Evolutionary conservation across 2,888 invertebrate genomes (phyloP), one percentile per base, ranked within the genome.

Genomic region (Drosophila putrida): DNA sequence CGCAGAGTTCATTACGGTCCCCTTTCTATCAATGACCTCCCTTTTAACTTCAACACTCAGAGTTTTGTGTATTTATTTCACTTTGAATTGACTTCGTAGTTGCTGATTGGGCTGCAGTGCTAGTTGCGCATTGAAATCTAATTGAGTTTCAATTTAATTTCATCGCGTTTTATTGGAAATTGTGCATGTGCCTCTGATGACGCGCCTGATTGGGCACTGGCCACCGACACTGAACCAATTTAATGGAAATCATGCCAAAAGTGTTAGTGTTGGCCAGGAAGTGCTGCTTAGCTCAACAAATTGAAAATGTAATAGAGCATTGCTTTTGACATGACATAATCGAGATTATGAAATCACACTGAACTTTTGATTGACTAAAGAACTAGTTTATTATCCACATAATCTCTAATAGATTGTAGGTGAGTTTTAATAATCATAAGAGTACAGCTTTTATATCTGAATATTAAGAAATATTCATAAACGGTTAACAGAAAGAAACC

Each of bases 241-340:
- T 71, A 71, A 76, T 76, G 51, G 67, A 44, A 71, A 54, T 64
- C 8, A n/a, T 60, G 41, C 31, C 63, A 53, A 44, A 60, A 57
- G 46, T 51, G 51, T 58, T 67, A 33, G 31, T 50, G 31, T 44
- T 50, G n/a, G 77, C 36, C 67, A 67, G 75, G 77, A 77, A 75
- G 51, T 68, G 77, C 77, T 67, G 72, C 68, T 68, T 60, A 75
- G 67, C 38, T 25, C 51, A 77, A 58, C 57, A 63, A 72, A 72
- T 68, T 72, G 63, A 72, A 76, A 71, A 41, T 41, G 43, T 20
- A 76, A 76, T 63, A 60, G 72, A 33, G 53, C 54, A 47, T 41
- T 58, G 31, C 27, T 59, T 55, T 62, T 51, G 46, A 31, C 28
- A 28, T 75, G 72, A 67, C 51, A 75, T 71, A 67, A 76, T 54